Base-by-base conservation (phyloP, 2,888 invertebrate species). In the Drosophila dives region DNA sequence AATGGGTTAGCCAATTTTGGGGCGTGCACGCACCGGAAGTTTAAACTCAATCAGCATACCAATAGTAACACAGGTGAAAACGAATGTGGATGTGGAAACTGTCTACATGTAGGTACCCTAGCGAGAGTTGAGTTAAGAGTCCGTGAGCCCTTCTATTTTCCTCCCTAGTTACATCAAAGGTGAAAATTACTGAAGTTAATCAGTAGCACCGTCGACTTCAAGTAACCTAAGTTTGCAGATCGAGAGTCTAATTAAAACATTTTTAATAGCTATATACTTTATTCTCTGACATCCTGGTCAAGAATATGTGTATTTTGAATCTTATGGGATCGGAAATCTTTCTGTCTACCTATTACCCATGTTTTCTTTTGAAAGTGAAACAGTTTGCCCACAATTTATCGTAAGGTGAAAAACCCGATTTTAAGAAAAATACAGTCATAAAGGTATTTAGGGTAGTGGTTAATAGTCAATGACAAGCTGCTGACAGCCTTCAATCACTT, bases 1-100 rank as follows among this genome's bases (percentile, higher is more conserved):
- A 45, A 64, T 70, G 59, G 45, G 59, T 55, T n/a, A 66, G 60
- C 67, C 64, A 72, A 72, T 75, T 81, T 81, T 78, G 42, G 67
- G 63, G 56, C 61, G 70, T 72, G 68, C 72, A 76, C 62, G 64
- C 72, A 54, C 70, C 82, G 76, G 76, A 79, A 78, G 79, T 71
- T 80, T 75, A 68, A 76, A 72, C 75, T 78, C 76, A 80, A 80
- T 77, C 71, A 77, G 75, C 71, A 64, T 74, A 55, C 54, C 48
- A 75, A 71, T 36, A 55, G 36, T 49, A 40, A 29, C 58, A 66
- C 56, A 61, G 20, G 49, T 38, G 56, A 26, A 54, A 53, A 64
- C 63, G 64, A 53, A 66, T 64, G 55, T 66, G 49, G 34, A 38
- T 65, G 59, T 66, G 45, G 32, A 42, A 34, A 50, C 64, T 54